Conservation (phyloP, 2,797 vertebrate genomes). For the Petrocephalus schoutedeni region DNA sequence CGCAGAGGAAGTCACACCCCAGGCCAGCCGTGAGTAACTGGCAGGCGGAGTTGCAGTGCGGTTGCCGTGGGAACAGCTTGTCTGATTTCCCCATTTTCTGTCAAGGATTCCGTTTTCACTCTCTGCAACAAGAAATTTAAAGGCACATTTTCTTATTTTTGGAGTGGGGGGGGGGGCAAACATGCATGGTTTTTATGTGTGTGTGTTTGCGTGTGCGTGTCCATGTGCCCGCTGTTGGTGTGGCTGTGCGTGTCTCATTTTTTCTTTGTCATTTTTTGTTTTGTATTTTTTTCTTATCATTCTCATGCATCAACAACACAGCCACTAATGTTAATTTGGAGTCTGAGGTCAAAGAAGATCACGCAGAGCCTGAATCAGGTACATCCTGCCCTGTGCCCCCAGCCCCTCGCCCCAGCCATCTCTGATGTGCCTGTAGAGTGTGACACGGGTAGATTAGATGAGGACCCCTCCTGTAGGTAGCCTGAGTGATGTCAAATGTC, state of each 20-base stretch:
- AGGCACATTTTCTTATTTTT: constrained; percentile 2
- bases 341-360: constrained; percentile 50
- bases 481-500: not conserved
- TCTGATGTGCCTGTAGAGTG: not conserved
- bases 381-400: not conserved
- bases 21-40: constrained; percentile 68
- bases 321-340: constrained; percentile 32
- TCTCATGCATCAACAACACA: constrained; percentile 26
- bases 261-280: constrained; percentile 19
- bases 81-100: not conserved
- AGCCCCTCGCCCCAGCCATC: not conserved
- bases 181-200: not conserved
- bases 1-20: constrained; percentile 49
- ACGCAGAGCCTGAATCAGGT: constrained; percentile 46
- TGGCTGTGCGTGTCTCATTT: constrained; percentile 22
- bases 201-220: not conserved
- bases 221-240: constrained; percentile 23
- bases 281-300: not conserved
- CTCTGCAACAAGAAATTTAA: constrained; percentile 4
- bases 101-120: not conserved
- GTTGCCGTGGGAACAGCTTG: not conserved
- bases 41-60: constrained; percentile 41
- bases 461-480: not conserved
- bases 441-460: constrained; percentile 15
- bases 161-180: not conserved